phyloP scores from a whole-genome alignment of 2,888 invertebrate species.

The Mythimna impura region DNA sequence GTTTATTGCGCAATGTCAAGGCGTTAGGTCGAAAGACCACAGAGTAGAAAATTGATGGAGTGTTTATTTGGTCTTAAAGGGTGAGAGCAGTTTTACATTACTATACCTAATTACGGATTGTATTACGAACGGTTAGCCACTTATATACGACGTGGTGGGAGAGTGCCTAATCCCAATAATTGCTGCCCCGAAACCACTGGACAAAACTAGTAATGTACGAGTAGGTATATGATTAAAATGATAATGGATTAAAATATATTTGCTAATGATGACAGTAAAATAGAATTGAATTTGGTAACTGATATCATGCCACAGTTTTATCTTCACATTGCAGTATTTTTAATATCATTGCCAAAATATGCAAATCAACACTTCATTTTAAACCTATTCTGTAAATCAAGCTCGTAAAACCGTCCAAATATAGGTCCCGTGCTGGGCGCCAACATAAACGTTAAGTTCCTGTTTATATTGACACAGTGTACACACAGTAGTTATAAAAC shows the following conservation, averaged over 20 bases:
- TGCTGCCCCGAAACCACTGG: no score
- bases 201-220: no score
- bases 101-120: no score
- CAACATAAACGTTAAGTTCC: conserved; percentile 62
- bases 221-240: no score
- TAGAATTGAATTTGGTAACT: no score
- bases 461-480: conserved; percentile 48
- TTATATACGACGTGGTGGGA: no score
- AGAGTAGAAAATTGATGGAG: conserved; percentile 25
- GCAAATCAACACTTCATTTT: conserved; percentile 1
- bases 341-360: background rate
- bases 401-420: conserved; percentile 26
- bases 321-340: background rate
- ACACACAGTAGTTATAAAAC: conserved; percentile 28
- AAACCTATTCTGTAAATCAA: conserved; percentile 13
- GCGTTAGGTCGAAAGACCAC: conserved; percentile 12
- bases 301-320: background rate
- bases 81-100: no score
- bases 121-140: no score
- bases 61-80: background rate
- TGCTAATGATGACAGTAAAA: no score
- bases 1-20: conserved; percentile 40
- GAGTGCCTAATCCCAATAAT: no score
- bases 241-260: no score
- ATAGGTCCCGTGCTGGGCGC: conserved; percentile 60